A percentile compares a stretch with the other conserved stretches of the same genome.
These are phyloP conservation scores for Epinotia bilunana DNA, from an alignment of 2,888 invertebrate genomes.

Conservation along the genomic window DNA sequence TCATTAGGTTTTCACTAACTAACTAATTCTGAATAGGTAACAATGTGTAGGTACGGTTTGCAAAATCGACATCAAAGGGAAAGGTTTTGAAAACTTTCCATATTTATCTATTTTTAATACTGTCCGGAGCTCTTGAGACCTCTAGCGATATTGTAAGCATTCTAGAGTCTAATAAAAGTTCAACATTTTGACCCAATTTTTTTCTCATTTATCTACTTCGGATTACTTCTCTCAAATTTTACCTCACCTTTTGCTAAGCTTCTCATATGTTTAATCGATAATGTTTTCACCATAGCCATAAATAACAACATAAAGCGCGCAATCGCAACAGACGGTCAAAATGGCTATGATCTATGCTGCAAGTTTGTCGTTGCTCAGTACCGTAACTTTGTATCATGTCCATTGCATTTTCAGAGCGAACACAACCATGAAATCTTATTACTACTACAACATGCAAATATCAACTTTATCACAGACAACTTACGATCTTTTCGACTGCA, in stretches of 20 bases:
- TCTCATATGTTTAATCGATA: background rate
- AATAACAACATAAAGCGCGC: conserved; percentile 53
- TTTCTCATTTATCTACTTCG: too few species aligned
- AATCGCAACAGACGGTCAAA: conserved; percentile 56
- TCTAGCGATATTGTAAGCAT: too few species aligned
- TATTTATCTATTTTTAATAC: too few species aligned
- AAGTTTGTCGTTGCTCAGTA: conserved; percentile 67
- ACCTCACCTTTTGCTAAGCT: background rate
- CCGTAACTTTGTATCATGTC: conserved; percentile 63
- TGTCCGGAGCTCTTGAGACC: too few species aligned
- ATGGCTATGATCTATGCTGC: conserved; percentile 62
- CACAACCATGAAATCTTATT: conserved; percentile 52
- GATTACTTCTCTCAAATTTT: too few species aligned
- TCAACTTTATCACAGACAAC: background rate
- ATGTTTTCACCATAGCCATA: conserved; percentile 49
- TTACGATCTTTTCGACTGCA: background rate
- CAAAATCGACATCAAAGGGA: too few species aligned
- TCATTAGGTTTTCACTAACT: too few species aligned
- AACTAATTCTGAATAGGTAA: too few species aligned
- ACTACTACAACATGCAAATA: conserved; percentile 40
- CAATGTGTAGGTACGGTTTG: too few species aligned
- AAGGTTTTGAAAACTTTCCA: too few species aligned
- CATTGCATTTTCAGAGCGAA: conserved; percentile 57
- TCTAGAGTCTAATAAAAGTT: too few species aligned
- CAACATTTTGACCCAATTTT: too few species aligned